Base-by-base conservation (phyloP, 2,888 invertebrate genomes). In the Yponomeuta cagnagella region DNA sequence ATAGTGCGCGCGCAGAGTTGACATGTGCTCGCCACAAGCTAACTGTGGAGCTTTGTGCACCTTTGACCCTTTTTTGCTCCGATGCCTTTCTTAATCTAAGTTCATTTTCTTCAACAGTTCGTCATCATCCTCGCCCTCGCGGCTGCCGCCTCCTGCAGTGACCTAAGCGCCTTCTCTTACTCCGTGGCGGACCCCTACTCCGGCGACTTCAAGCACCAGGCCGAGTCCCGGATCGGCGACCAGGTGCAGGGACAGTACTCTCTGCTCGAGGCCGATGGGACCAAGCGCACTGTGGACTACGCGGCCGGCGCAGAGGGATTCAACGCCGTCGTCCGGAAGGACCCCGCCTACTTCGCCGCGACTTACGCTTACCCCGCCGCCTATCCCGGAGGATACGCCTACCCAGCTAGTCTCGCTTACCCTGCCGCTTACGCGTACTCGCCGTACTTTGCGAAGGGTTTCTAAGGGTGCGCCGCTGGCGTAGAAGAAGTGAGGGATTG, bases 201-300 rank as follows among this genome's bases (percentile, higher is more conserved):
- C 64, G 93, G 93, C 8, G 93, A 93, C 82, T 88, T 85, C 80
- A 93, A 93, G 81, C 87, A 85, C 82, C 93, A 93, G 82, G 81
- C 85, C 2, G 93, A 93, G 79, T 83, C 81, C 73, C 90, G 93
- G 64, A 83, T 84, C 31, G 93, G 93, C 4, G 81, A 90, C 80
- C 87, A 90, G 75, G 93, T 93, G 63, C 86, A 86, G 73, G 93
- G 93, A 67, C 92, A 93, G 77, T 93, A 93, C 86, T 91, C 93
- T 48, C 86, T 93, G 69, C 78, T 88, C 72, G 93, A 93, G 74
- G 79, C 93, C 52, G 93, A 93, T 74, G 93, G 93, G 72, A 89
- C 92, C 64, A 84, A 86, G 70, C 88, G 93, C 71, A 93, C 88
- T 15, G 93, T 93, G 0, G 93, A 93, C 82, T 93, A 93, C 80